Percentiles rank a stretch among this genome's conserved stretches.
Conservation (phyloP, 2,888 invertebrate genomes). For the Smittia sp. region DNA sequence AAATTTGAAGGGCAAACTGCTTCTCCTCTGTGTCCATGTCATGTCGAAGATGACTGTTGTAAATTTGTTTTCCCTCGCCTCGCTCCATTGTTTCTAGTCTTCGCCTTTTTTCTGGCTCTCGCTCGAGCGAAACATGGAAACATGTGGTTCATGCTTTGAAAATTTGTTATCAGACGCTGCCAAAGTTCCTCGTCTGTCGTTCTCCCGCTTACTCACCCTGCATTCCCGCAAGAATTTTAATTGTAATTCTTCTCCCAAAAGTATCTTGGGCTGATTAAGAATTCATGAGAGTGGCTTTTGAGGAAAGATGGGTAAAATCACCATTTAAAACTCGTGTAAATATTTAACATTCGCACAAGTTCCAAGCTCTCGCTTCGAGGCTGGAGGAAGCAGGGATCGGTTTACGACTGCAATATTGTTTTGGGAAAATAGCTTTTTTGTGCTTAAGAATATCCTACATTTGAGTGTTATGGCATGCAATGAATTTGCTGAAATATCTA, state of each 20-base stretch:
- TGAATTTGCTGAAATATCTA: too few relatives aligned
- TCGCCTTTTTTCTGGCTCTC: background rate
- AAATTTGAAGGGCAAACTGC: slow-evolving; percentile 28
- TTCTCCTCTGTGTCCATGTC: slow-evolving; percentile 1
- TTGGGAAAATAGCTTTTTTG: too few relatives aligned
- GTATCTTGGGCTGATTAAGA: slow-evolving; percentile 34
- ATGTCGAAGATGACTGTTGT: background rate
- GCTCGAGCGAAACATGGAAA: background rate
- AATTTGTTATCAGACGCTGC: background rate
- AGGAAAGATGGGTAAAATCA: slow-evolving; percentile 13
- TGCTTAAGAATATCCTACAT: too few relatives aligned
- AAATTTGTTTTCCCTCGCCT: background rate
- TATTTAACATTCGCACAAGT: slow-evolving; percentile 13
- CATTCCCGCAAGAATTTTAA: slow-evolving; percentile 28
- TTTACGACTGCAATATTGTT: too few relatives aligned
- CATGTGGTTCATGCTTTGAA: slow-evolving; percentile 9
- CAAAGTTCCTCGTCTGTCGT: background rate
- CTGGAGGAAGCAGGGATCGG: too few relatives aligned
- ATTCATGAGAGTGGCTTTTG: slow-evolving; percentile 36
- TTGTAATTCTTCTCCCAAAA: slow-evolving; percentile 30
- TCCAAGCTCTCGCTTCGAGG: background rate
- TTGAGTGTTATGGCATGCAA: too few relatives aligned
- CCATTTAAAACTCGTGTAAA: slow-evolving; percentile 23
- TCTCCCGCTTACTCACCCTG: background rate
- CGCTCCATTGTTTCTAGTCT: slow-evolving; percentile 2